Conservation (phyloP, 2,113 vertebrate species). For the Platichthys flesus region DNA sequence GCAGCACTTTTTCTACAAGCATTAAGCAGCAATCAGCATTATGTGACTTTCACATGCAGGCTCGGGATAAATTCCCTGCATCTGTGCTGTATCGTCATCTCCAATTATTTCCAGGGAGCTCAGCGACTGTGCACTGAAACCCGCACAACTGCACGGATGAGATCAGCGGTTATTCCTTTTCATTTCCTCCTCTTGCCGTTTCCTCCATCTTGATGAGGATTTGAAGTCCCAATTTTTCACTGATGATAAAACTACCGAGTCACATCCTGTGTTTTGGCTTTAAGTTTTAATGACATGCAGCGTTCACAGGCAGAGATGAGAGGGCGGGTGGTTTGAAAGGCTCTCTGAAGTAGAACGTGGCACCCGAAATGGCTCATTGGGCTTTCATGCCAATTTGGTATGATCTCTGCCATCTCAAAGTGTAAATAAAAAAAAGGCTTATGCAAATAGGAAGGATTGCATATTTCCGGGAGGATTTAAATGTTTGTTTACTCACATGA, state of each 20-base stretch:
- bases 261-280: conserved; percentile 57
- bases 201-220: conserved; percentile 21
- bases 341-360: conserved; percentile 71
- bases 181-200: conserved; percentile 34
- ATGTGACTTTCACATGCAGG: conserved; percentile 4
- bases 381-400: conserved; percentile 71
- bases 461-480: conserved; percentile 45
- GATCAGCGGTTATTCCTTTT: conserved; percentile 50
- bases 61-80: not conserved
- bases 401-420: conserved; percentile 67
- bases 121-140: conserved; percentile 28
- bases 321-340: conserved; percentile 66
- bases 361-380: conserved; percentile 58
- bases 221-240: conserved; percentile 57
- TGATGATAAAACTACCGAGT: conserved; percentile 62
- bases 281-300: conserved; percentile 72
- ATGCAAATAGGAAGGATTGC: conserved; percentile 61
- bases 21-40: conserved; percentile 32
- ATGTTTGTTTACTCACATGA: conserved; percentile 53
- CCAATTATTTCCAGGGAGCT: conserved; percentile 12
- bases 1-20: conserved; percentile 6
- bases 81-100: not conserved
- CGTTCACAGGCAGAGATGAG: conserved; percentile 71
- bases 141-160: conserved; percentile 39
- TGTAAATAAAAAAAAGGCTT: conserved; percentile 52